Evolutionary conservation across 1,140 invertebrate species (phyloP).

Genomic region (Drosophila kanapiae): DNA sequence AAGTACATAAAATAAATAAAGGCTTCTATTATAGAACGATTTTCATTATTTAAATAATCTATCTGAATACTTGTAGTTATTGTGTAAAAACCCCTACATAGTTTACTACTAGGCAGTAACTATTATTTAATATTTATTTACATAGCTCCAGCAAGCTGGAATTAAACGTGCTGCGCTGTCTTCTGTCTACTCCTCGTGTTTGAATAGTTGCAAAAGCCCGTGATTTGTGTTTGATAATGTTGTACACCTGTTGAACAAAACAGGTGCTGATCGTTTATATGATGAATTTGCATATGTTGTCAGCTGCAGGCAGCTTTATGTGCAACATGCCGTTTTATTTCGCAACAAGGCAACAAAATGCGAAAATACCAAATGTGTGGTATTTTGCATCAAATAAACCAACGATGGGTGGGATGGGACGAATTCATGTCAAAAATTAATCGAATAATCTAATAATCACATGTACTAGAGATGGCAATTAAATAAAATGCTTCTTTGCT

Average conservation of each 20-base stretch:
- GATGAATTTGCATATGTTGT: conserved; percentile 43
- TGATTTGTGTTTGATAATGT: conserved; percentile 38
- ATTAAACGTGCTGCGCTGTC: background rate
- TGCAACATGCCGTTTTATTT: conserved; percentile 29
- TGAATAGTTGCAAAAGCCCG: conserved; percentile 16
- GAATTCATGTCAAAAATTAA: background rate
- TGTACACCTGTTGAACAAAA: conserved; percentile 43
- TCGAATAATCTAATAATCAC: no score
- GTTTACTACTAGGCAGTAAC: no score
- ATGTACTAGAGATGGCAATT: no score
- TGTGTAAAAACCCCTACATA: no score
- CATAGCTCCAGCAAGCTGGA: conserved; percentile 1
- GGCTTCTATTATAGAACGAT: no score
- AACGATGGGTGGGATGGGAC: background rate
- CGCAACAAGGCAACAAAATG: background rate
- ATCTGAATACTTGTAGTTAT: no score
- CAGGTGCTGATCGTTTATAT: conserved; percentile 23
- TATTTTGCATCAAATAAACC: background rate
- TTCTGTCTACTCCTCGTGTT: background rate
- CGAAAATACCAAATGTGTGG: background rate
- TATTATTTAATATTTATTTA: background rate
- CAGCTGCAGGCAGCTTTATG: conserved; percentile 25
- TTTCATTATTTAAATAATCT: no score
- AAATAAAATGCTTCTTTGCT: no score
- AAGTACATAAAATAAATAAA: no score